Conservation (phyloP, 2,888 invertebrate species). For the Metopia argyrocephala region DNA sequence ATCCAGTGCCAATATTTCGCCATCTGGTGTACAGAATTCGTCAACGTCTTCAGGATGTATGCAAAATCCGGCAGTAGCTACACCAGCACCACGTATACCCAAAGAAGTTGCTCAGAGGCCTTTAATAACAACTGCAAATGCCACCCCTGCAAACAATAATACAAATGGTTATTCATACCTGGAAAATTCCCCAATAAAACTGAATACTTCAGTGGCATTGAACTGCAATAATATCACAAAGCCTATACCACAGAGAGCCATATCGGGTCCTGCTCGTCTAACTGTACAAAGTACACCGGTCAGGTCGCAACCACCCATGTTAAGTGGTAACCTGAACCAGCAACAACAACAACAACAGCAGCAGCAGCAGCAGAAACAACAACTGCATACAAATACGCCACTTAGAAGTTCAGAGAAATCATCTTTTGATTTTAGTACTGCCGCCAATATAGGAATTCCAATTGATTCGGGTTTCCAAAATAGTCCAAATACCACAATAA, state of each 20-base stretch:
- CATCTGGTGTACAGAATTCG: conserved; percentile 22
- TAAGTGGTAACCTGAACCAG: conserved; percentile 78
- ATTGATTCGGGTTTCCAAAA: conserved; percentile 61
- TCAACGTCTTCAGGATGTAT: conserved; percentile 71
- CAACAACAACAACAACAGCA: conserved; percentile 60
- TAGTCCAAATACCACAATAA: conserved; percentile 51
- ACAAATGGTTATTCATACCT: conserved; percentile 49
- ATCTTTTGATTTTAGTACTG: conserved; percentile 59
- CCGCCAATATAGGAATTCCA: conserved; percentile 70
- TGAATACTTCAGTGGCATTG: conserved; percentile 10
- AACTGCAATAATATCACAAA: conserved; percentile 65
- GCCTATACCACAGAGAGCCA: conserved; percentile 74
- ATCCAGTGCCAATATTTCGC: conserved; percentile 64
- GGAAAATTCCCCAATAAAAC: conserved; percentile 62
- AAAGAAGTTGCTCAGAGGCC: conserved; percentile 77
- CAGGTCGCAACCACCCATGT: conserved; percentile 81
- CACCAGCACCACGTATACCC: conserved; percentile 76
- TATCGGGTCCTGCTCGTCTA: conserved; percentile 80
- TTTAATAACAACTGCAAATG: conserved; percentile 32
- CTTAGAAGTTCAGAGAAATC: conserved; percentile 59
- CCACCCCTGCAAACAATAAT: conserved; percentile 43
- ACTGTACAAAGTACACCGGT: conserved; percentile 83
- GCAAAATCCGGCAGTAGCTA: conserved; percentile 75
- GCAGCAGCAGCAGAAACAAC: conserved; percentile 64
- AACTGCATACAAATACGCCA: conserved; percentile 12